Percentiles rank a stretch among this genome's conserved stretches.
Conservation (phyloP, 2,113 vertebrate species). For the Symphodus melops region DNA sequence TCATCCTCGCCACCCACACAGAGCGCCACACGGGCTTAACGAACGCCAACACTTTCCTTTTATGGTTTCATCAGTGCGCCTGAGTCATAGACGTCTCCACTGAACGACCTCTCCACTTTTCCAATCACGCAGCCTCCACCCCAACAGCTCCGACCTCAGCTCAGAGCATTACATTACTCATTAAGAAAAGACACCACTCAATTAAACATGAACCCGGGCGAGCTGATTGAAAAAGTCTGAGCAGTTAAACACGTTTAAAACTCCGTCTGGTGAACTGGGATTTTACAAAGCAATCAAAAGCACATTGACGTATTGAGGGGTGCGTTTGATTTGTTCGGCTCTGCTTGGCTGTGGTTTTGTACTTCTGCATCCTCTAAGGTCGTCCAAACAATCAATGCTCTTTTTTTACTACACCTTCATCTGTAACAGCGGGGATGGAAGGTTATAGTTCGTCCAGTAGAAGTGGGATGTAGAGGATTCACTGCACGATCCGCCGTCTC, state of each 20-base stretch:
- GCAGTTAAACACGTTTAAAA: neutral
- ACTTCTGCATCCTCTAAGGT: too few relatives aligned
- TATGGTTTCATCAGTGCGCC: neutral
- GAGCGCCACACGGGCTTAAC: neutral
- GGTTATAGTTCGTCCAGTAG: too few relatives aligned
- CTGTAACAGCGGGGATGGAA: too few relatives aligned
- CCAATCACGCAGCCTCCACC: constrained; percentile 37
- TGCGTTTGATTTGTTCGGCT: too few relatives aligned
- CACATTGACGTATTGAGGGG: too few relatives aligned
- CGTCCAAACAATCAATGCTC: too few relatives aligned
- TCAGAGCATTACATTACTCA: constrained; percentile 49
- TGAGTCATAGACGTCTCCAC: constrained; percentile 20
- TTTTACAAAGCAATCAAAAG: too few relatives aligned
- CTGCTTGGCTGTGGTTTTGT: too few relatives aligned
- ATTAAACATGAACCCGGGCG: constrained; percentile 41
- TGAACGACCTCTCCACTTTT: constrained; percentile 25
- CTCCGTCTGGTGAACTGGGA: neutral
- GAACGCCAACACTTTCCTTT: neutral
- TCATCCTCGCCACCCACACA: constrained; percentile 24
- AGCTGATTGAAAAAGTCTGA: constrained; percentile 13
- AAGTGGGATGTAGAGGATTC: too few relatives aligned
- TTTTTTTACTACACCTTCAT: too few relatives aligned
- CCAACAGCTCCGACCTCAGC: constrained; percentile 16
- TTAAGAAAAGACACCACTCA: constrained; percentile 39
- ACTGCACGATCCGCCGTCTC: too few relatives aligned